Evolutionary conservation across 1,140 invertebrate species (phyloP).

Genomic region (Drosophila pruinosa): DNA sequence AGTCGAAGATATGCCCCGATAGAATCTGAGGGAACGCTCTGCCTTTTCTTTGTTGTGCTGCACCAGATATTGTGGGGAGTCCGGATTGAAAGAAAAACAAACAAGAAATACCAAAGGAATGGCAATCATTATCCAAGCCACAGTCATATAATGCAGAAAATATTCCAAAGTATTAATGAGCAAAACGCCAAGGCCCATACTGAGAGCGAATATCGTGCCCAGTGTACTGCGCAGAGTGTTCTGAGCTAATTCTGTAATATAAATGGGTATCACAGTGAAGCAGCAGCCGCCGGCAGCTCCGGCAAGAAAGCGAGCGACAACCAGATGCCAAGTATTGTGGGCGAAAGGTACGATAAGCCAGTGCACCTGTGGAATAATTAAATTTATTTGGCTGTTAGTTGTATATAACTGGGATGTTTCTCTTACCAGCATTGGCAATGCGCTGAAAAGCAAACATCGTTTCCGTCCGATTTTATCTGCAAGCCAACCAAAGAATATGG

Average conservation of each 20-base stretch:
- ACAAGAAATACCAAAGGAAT: slow-evolving; percentile 81
- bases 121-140: slow-evolving; percentile 82
- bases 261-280: slow-evolving; percentile 82
- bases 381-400: neutral
- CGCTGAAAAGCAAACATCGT: slow-evolving; percentile 34
- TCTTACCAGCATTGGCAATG: slow-evolving; percentile 45
- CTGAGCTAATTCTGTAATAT: slow-evolving; percentile 82
- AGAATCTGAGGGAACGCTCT: slow-evolving; percentile 47
- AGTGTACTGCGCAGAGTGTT: slow-evolving; percentile 81
- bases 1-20: slow-evolving; percentile 21
- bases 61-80: slow-evolving; percentile 83
- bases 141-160: slow-evolving; percentile 76
- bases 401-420: neutral
- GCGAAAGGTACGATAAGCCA: slow-evolving; percentile 79
- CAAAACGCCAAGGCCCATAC: slow-evolving; percentile 83
- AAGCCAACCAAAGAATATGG: slow-evolving; percentile 83
- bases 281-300: slow-evolving; percentile 80
- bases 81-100: slow-evolving; percentile 82
- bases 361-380: slow-evolving; percentile 15
- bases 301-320: slow-evolving; percentile 76
- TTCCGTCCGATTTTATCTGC: slow-evolving; percentile 83
- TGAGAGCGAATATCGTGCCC: slow-evolving; percentile 83
- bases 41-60: slow-evolving; percentile 78
- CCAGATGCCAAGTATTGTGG: slow-evolving; percentile 54
- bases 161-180: slow-evolving; percentile 83